Evolutionary conservation across 2,797 vertebrate genomes (phyloP), one percentile per base, ranked within the genome.

Genomic region (Chelon auratus): DNA sequence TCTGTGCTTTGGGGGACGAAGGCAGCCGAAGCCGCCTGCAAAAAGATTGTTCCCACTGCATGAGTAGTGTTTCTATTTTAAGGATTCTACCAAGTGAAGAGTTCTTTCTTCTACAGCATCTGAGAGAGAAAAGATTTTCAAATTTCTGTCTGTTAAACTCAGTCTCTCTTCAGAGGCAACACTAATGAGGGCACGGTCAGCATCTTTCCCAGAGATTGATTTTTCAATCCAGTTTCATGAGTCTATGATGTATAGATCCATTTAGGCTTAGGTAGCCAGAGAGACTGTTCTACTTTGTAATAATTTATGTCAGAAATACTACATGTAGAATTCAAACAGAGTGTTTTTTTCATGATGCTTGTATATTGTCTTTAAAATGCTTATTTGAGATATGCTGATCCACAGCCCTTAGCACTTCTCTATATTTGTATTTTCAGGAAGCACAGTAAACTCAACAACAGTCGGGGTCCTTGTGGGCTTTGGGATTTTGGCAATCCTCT

Each of bases 381-480:
- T 43, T 42, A 59, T 72, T 13, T 58, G 33, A 50, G 30, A 51
- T 47, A 4, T 70, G 26, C 68, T 59, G 8, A 54, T 57, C n/a
- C 37, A n/a, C 0, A 47, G 40, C 59, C 60, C 36, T 40, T 14
- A 61, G 63, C 4, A 33, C 12, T 36, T 66, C 13, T 52, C 7
- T 77, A 22, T 48, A 4, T 75, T 58, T 72, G 9, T 66, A 24
- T 79, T 73, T 30, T 3, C 73, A 93, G 91, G 40, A 3, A 90
- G 87, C 82, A 66, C 15, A 1, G 85, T 88, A 4, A 90, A 87
- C 75, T 59, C 91, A 9, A 54, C 85, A 0, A 77, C 83, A 0
- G 78, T 94, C 0, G 93, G 93, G 2, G 8, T 95, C 4, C 75
- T 48, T 0, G 88, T 93, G 13, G 93, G 92, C 4, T 93, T 94